phyloP scores from a whole-genome alignment of 2,888 invertebrate genomes.

The Melitaea athalia region DNA sequence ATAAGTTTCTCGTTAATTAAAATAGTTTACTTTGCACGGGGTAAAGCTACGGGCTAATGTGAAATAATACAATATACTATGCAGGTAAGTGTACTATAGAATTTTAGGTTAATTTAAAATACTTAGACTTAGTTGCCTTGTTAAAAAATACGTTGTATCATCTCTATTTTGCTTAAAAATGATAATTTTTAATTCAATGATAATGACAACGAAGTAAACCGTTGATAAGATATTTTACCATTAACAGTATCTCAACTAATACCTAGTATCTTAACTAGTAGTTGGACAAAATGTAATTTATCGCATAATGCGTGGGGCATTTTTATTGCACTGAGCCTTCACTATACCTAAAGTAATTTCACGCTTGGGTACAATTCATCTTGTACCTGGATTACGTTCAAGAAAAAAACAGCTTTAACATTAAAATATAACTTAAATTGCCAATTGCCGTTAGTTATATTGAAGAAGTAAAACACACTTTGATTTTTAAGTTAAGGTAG shows the following conservation, averaged over 20 bases:
- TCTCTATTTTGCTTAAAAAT: no score
- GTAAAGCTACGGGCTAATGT: no score
- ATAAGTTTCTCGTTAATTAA: no score
- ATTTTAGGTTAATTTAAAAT: no score
- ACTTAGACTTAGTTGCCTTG: no score
- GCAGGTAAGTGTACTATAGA: no score
- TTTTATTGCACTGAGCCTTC: not conserved
- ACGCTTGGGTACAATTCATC: not conserved
- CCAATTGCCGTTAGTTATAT: not conserved
- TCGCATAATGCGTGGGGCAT: not conserved
- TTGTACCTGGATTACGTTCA: not conserved
- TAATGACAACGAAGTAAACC: not conserved
- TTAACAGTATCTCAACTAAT: not conserved
- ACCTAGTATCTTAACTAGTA: conserved; percentile 2
- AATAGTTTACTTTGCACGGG: no score
- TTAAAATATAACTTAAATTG: not conserved
- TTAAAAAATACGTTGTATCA: no score
- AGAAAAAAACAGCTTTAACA: not conserved
- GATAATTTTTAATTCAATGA: no score
- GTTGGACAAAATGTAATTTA: conserved; percentile 1
- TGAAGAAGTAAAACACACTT: not conserved
- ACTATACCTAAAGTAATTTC: not conserved
- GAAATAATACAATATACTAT: no score
- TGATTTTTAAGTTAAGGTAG: not conserved
- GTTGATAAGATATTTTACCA: not conserved